Evolutionary conservation across 2,888 invertebrate species (phyloP), one percentile per base, ranked within the genome.

Genomic region (Notodonta ziczac): DNA sequence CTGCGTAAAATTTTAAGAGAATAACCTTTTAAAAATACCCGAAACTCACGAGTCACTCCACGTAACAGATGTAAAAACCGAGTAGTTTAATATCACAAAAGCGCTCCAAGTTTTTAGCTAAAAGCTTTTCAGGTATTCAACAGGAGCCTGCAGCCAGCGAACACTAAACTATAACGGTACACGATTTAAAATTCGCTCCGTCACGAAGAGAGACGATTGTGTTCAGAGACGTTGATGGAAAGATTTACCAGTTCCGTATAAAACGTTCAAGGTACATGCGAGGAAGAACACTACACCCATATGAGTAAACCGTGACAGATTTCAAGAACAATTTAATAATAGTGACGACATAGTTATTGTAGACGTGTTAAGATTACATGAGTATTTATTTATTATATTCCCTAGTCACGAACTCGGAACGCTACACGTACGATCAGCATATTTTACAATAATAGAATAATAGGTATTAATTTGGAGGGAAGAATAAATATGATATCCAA

Each of bases 341-440:
- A 77, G 72, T 42, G 14, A 16, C 42, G 75, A 67, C 63, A 67
- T 76, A 42, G 73, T 78, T 80, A 78, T 81, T 82, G 76, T 61
- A 78, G 76, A 89, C 90, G 89, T 89, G 90, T 78, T 68, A 65
- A 58, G 83, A 85, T 77, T 88, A 69, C 70, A 70, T 78, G 81
- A 76, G 76, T 76, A 80, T 77, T 69, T 71, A 69, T 82, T 81
- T 81, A 83, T 82, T 70, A 73, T 59, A 74, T 66, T 44, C 77
- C 64, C 88, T 77, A 74, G 86, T 88, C 91, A 89, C 88, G 90
- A 87, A 83, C 82, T 76, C 48, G 73, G 75, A 82, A 81, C 81
- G 82, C 72, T 72, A 78, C 85, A 85, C 85, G 87, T 85, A 78
- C 72, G 3, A 13, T 40, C 58, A 54, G 56, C 56, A 60, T 66